These are phyloP conservation scores for Deilephila elpenor DNA, from an alignment of 2,888 invertebrate genomes.

Conservation along the genomic window DNA sequence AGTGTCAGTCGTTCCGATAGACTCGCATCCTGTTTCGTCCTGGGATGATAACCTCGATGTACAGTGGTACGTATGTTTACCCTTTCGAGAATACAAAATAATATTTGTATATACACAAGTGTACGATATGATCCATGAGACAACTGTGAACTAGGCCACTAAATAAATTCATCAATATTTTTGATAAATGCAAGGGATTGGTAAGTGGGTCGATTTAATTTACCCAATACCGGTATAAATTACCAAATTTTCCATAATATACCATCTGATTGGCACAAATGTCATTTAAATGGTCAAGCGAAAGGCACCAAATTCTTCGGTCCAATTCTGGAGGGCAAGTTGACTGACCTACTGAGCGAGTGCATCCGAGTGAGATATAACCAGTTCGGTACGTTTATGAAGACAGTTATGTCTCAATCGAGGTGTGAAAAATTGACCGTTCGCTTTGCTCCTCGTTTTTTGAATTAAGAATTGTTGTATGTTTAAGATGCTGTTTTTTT, in stretches of 20 bases:
- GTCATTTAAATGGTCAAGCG: conserved; percentile 29
- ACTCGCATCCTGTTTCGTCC: too few species aligned
- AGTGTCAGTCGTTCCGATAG: too few species aligned
- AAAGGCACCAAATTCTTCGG: conserved; percentile 41
- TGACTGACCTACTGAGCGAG: conserved; percentile 39
- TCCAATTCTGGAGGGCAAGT: conserved; percentile 34
- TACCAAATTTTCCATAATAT: conserved; percentile 3
- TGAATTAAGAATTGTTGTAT: background rate
- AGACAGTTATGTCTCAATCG: conserved; percentile 22
- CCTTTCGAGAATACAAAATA: too few species aligned
- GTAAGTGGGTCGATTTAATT: background rate
- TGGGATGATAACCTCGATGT: too few species aligned
- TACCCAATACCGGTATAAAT: background rate
- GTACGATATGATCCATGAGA: too few species aligned
- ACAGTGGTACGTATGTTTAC: too few species aligned
- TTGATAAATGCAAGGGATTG: background rate
- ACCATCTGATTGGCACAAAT: background rate
- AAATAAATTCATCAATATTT: too few species aligned
- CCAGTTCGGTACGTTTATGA: conserved; percentile 9
- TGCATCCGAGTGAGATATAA: conserved; percentile 8
- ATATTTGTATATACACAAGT: too few species aligned
- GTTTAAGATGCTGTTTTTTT: background rate
- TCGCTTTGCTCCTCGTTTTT: background rate
- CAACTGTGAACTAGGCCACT: too few species aligned
- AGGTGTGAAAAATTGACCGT: conserved; percentile 11